Evolutionary conservation across 2,888 invertebrate genomes (phyloP).

Genomic region (Lycocerus yunnanus): DNA sequence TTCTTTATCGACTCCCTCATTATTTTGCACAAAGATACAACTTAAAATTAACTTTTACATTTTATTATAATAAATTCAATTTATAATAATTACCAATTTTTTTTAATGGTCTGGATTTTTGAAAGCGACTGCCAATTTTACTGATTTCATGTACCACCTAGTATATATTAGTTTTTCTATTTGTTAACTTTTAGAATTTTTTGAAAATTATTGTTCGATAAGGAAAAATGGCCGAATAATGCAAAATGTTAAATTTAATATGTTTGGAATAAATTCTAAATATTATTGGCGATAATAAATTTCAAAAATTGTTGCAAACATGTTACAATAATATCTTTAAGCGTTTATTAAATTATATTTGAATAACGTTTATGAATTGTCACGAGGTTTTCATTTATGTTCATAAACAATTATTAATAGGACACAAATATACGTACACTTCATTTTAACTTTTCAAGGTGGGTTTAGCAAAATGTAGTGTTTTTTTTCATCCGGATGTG

Average conservation of each 20-base stretch:
- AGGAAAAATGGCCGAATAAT: neutral
- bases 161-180: too few species aligned
- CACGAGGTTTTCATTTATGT: conserved; percentile 29
- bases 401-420: conserved; percentile 17
- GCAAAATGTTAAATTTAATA: neutral
- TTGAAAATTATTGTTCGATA: too few species aligned
- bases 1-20: neutral
- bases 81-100: neutral
- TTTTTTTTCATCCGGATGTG: neutral
- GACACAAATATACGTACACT: neutral
- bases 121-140: too few species aligned
- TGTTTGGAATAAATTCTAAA: neutral
- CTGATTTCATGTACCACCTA: too few species aligned
- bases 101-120: neutral
- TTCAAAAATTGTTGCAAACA: neutral
- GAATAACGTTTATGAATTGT: conserved; percentile 28
- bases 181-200: too few species aligned
- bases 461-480: neutral
- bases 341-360: conserved; percentile 29
- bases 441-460: neutral
- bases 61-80: neutral
- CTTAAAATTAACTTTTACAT: neutral
- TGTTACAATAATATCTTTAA: conserved; percentile 5
- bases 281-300: neutral
- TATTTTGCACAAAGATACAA: neutral